phyloP scores from a whole-genome alignment of 2,888 invertebrate species.

The Geophilus truncorum region DNA sequence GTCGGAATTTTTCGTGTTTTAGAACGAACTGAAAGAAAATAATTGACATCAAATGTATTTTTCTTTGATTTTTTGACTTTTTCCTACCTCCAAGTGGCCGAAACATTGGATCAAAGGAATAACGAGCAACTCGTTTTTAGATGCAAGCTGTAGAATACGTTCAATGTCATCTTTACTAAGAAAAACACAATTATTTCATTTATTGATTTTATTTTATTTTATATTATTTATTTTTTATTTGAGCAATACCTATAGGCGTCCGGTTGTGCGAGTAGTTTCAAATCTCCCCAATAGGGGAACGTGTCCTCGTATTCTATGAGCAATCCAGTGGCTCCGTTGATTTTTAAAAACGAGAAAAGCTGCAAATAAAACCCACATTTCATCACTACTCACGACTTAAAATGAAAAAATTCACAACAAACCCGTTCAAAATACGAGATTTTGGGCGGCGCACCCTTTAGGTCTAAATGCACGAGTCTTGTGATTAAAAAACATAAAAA shows the following conservation, averaged over 20 bases:
- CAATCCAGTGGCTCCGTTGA: constrained; percentile 49
- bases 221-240: too few species aligned
- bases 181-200: neutral
- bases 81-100: constrained; percentile 53
- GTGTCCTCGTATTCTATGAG: constrained; percentile 51
- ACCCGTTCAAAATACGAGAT: constrained; percentile 55
- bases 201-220: neutral
- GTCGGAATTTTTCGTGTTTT: constrained; percentile 48
- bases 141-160: constrained; percentile 44
- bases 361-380: neutral
- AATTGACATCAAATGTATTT: neutral
- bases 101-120: constrained; percentile 55
- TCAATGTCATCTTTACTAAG: constrained; percentile 47
- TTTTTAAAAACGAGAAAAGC: constrained; percentile 47
- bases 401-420: neutral
- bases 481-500: neutral
- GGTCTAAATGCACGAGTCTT: constrained; percentile 71
- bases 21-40: constrained; percentile 47
- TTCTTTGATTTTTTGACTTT: neutral
- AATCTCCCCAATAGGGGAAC: constrained; percentile 48
- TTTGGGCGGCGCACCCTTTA: constrained; percentile 77
- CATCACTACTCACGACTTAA: neutral
- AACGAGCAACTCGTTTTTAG: constrained; percentile 53
- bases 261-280: constrained; percentile 40
- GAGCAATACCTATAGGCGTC: constrained; percentile 40